These are phyloP conservation scores for Lordiphosa clarofinis DNA, from an alignment of 1,140 invertebrate species.

Conservation along the genomic window DNA sequence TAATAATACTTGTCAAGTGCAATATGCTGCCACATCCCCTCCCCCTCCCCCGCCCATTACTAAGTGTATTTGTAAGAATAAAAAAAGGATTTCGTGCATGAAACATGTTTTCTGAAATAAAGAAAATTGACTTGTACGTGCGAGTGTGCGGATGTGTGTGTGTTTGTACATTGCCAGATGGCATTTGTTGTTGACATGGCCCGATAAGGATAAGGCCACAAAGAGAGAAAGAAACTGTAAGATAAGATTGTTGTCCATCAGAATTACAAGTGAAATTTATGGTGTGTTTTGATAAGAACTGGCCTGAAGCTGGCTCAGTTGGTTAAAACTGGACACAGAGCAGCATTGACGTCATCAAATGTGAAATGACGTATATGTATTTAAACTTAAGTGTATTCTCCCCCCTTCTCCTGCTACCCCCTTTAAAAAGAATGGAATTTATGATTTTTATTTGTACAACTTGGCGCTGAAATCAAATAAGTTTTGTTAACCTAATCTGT, in stretches of 20 bases:
- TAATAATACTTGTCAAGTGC: slow-evolving; percentile 7
- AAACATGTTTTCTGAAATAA: slow-evolving; percentile 8
- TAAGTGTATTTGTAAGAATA: neutral
- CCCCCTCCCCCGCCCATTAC: neutral
- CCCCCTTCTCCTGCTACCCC: too few species aligned
- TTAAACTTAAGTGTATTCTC: too few species aligned
- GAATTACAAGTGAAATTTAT: slow-evolving; percentile 8
- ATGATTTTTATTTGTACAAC: too few species aligned
- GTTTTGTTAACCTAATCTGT: slow-evolving; percentile 14
- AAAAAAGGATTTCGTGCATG: slow-evolving; percentile 7
- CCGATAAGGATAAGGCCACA: too few species aligned
- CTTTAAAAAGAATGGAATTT: too few species aligned
- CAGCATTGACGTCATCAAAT: too few species aligned
- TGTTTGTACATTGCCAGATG: neutral
- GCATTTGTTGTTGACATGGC: too few species aligned
- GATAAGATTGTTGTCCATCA: slow-evolving; percentile 49
- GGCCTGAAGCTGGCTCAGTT: too few species aligned
- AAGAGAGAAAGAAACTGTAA: slow-evolving; percentile 19
- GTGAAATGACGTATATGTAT: too few species aligned
- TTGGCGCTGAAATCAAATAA: slow-evolving; percentile 79
- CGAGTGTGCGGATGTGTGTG: slow-evolving; percentile 2
- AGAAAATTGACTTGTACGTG: slow-evolving; percentile 17
- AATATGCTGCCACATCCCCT: slow-evolving; percentile 1
- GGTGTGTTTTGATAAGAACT: slow-evolving; percentile 1
- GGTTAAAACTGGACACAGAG: too few species aligned